Conservation (phyloP, 1,140 invertebrate species). For the Tetramorium simillimum region DNA sequence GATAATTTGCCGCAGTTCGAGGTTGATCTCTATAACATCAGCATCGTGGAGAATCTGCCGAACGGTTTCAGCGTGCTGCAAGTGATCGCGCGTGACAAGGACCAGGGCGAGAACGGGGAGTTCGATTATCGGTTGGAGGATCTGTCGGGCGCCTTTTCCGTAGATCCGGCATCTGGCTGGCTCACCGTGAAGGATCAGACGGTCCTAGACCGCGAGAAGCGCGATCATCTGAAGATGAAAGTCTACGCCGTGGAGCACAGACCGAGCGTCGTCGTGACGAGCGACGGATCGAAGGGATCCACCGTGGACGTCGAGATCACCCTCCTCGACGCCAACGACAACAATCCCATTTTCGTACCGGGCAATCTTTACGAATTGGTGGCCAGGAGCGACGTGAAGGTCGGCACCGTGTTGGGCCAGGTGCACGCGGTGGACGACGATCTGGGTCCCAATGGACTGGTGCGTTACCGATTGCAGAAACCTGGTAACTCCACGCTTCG, state of each 20-base stretch:
- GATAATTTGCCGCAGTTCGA: slow-evolving; percentile 95
- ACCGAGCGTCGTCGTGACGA: slow-evolving; percentile 86
- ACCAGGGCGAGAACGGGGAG: slow-evolving; percentile 93
- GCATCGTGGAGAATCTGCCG: slow-evolving; percentile 95
- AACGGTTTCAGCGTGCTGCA: slow-evolving; percentile 90
- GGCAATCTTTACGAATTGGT: slow-evolving; percentile 93
- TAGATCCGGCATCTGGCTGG: slow-evolving; percentile 93
- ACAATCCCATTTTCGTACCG: slow-evolving; percentile 93
- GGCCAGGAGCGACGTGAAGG: slow-evolving; percentile 88
- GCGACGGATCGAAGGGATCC: slow-evolving; percentile 81
- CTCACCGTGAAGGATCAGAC: slow-evolving; percentile 93
- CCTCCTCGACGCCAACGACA: slow-evolving; percentile 94
- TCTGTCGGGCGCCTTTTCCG: slow-evolving; percentile 90
- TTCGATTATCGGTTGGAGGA: slow-evolving; percentile 93
- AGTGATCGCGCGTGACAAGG: slow-evolving; percentile 90
- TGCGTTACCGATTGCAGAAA: slow-evolving; percentile 91
- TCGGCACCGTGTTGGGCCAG: slow-evolving; percentile 90
- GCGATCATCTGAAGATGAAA: slow-evolving; percentile 89
- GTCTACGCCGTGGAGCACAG: slow-evolving; percentile 92
- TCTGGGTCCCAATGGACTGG: slow-evolving; percentile 91
- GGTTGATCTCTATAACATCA: slow-evolving; percentile 95
- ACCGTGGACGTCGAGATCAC: slow-evolving; percentile 92
- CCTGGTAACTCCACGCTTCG: slow-evolving; percentile 88
- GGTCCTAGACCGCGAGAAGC: slow-evolving; percentile 92
- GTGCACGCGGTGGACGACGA: slow-evolving; percentile 93